phyloP scores from a whole-genome alignment of 2,888 invertebrate species.

The Cetonia aurata region DNA sequence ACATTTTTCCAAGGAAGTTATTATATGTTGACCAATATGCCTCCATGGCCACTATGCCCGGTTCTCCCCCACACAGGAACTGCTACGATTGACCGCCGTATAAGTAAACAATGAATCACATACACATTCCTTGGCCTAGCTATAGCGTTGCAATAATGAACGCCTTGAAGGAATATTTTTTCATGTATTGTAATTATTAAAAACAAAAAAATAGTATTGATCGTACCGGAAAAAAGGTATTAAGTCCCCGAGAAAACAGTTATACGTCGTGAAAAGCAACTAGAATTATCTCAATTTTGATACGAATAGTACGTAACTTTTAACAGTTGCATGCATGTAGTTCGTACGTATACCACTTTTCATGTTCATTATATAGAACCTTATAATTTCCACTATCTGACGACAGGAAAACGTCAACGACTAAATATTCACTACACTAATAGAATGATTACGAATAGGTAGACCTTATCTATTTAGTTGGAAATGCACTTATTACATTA shows the following conservation, averaged over 20 bases:
- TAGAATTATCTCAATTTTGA: constrained; percentile 1
- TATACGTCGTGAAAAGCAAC: constrained; percentile 1
- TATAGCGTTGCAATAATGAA: too few species aligned
- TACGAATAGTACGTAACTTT: neutral
- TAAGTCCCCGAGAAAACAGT: neutral
- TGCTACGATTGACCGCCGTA: too few species aligned
- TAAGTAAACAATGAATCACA: too few species aligned
- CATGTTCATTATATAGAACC: constrained; percentile 23
- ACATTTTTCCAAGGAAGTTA: too few species aligned
- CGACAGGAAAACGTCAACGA: constrained; percentile 18
- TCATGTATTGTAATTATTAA: neutral
- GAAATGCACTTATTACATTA: constrained; percentile 6
- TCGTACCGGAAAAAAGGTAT: neutral
- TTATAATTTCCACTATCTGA: constrained; percentile 22
- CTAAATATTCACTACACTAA: constrained; percentile 9
- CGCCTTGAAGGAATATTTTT: too few species aligned
- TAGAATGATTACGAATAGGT: constrained; percentile 3
- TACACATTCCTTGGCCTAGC: too few species aligned
- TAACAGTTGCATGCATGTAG: constrained; percentile 13
- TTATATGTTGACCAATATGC: too few species aligned
- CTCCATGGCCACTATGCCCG: too few species aligned
- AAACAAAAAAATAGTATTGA: constrained; percentile 1
- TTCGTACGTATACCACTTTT: constrained; percentile 14
- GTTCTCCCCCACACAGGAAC: too few species aligned
- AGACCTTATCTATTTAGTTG: constrained; percentile 4